Evolutionary conservation across 2,888 invertebrate species (phyloP).

Genomic region (Patella caerulea): DNA sequence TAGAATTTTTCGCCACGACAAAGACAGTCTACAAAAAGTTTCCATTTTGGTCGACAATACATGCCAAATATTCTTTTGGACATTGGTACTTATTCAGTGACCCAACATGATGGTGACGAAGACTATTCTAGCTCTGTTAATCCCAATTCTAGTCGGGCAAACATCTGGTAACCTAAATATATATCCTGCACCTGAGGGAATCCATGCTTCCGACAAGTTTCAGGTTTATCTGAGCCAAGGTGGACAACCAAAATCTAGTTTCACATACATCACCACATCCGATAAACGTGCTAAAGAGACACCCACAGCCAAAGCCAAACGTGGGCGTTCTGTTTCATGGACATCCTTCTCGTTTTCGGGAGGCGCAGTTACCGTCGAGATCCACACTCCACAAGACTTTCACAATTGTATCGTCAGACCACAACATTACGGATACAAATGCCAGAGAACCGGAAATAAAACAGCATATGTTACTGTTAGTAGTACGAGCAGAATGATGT

Average conservation of each 20-base stretch:
- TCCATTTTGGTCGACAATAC: too few relatives aligned
- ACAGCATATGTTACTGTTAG: constrained; percentile 24
- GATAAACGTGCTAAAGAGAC: constrained; percentile 15
- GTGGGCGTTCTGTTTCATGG: constrained; percentile 25
- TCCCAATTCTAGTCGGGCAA: too few relatives aligned
- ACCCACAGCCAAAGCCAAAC: background rate
- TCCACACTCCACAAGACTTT: constrained; percentile 27
- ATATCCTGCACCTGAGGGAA: constrained; percentile 16
- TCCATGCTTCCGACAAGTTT: constrained; percentile 21
- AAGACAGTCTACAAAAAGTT: too few relatives aligned
- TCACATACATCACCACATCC: constrained; percentile 20
- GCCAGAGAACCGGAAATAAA: constrained; percentile 20
- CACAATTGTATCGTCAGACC: constrained; percentile 26
- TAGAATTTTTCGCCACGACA: too few relatives aligned
- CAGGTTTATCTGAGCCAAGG: constrained; percentile 25
- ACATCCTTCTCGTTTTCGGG: constrained; percentile 29
- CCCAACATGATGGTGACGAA: too few relatives aligned
- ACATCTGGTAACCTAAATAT: constrained; percentile 3
- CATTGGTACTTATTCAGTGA: too few relatives aligned
- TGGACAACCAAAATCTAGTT: constrained; percentile 12
- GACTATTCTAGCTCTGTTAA: too few relatives aligned
- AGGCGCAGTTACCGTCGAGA: constrained; percentile 15
- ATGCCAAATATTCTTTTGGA: too few relatives aligned
- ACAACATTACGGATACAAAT: constrained; percentile 18
- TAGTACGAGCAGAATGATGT: constrained; percentile 24